A percentile compares a stretch with the other conserved stretches of the same genome.
Conservation (phyloP, 2,797 vertebrate genomes). For the Oryzias dopingdopingensis region DNA sequence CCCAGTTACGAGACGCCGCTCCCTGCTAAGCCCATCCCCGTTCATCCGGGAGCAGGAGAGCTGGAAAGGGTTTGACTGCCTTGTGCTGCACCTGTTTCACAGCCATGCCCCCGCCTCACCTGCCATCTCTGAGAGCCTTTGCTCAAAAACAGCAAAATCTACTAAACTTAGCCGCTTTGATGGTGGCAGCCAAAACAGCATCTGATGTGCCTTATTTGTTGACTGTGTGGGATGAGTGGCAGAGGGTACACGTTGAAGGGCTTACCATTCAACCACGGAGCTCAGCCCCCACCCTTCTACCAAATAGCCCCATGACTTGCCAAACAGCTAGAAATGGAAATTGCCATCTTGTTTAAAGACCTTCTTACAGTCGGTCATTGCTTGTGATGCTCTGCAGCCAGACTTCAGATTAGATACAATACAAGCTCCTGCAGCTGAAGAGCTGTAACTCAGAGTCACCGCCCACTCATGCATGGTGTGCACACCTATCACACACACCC, state of each 20-base stretch:
- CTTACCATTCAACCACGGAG: conserved; percentile 68
- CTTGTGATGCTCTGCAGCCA: conserved; percentile 50
- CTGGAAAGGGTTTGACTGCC: conserved; percentile 67
- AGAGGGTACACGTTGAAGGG: conserved; percentile 74
- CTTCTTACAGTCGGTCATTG: conserved; percentile 47
- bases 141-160: conserved; percentile 74
- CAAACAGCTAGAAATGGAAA: conserved; percentile 57
- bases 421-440: conserved; percentile 15
- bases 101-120: conserved; percentile 37
- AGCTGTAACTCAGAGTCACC: background rate
- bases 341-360: conserved; percentile 56
- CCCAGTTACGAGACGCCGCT: conserved; percentile 41
- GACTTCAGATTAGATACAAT: conserved; percentile 51
- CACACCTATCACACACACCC: too few species aligned
- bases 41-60: conserved; percentile 52
- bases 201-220: conserved; percentile 84
- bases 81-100: conserved; percentile 71
- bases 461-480: background rate
- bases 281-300: conserved; percentile 50
- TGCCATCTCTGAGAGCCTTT: conserved; percentile 39
- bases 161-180: conserved; percentile 74
- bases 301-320: conserved; percentile 52
- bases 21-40: conserved; percentile 55
- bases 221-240: conserved; percentile 78
- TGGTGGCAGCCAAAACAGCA: conserved; percentile 79